Percentiles rank a stretch among this genome's conserved stretches.
These are phyloP conservation scores for Cygnus atratus DNA, from an alignment of 2,113 vertebrate genomes.

Conservation along the genomic window DNA sequence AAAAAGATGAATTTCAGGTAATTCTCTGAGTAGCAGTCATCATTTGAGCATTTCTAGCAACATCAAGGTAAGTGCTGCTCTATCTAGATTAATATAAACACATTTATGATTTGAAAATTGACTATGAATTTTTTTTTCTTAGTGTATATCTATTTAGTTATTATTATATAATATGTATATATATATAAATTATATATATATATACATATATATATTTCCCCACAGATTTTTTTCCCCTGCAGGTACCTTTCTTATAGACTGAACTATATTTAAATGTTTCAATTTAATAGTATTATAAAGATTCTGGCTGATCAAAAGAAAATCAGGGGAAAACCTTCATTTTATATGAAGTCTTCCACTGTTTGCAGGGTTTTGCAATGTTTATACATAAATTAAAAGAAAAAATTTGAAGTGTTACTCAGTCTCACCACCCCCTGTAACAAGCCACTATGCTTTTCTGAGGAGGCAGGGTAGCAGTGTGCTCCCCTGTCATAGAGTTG, in stretches of 20 bases:
- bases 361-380: not conserved
- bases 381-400: not conserved
- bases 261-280: not conserved
- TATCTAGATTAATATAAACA: not conserved
- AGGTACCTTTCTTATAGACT: not conserved
- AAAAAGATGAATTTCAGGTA: not conserved
- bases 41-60: not conserved
- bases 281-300: not conserved
- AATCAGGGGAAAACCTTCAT: not conserved
- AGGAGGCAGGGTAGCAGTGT: not conserved
- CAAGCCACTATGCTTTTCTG: not conserved
- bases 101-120: not conserved
- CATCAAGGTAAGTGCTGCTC: not conserved
- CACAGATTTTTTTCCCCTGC: not conserved
- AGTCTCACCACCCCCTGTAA: not conserved
- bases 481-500: too few species aligned
- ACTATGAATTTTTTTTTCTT: not conserved
- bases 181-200: too few species aligned
- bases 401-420: not conserved
- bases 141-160: not conserved
- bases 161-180: not conserved
- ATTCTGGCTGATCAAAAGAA: not conserved
- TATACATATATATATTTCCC: too few species aligned
- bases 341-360: not conserved
- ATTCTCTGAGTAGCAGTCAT: not conserved